Conservation (phyloP, 1,140 invertebrate genomes). For the Heliconius congener region DNA sequence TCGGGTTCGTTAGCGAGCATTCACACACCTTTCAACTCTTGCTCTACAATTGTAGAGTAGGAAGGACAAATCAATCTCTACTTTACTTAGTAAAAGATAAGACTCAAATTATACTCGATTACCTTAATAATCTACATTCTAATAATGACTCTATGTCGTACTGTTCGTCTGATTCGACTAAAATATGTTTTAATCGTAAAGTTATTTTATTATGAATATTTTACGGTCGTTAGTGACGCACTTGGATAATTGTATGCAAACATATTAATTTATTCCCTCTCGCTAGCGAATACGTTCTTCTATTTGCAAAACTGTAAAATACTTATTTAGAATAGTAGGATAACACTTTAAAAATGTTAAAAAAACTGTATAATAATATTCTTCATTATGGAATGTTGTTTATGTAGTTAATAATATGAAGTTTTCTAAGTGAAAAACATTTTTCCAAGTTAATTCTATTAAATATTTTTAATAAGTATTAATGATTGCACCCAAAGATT, state of each 20-base stretch:
- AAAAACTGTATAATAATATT: too few species aligned
- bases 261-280: too few species aligned
- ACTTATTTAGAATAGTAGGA: too few species aligned
- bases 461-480: too few species aligned
- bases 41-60: constrained; percentile 12
- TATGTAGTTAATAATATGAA: too few species aligned
- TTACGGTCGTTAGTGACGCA: not conserved
- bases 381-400: too few species aligned
- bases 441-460: too few species aligned
- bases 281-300: too few species aligned
- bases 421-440: too few species aligned
- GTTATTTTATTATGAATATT: not conserved
- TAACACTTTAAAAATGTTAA: too few species aligned
- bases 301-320: too few species aligned
- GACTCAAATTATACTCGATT: not conserved
- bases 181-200: not conserved
- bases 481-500: not conserved
- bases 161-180: not conserved
- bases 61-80: not conserved
- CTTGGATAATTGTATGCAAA: not conserved
- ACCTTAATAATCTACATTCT: not conserved
- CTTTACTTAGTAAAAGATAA: not conserved
- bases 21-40: constrained; percentile 20
- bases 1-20: constrained; percentile 27
- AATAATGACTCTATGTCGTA: not conserved